These are phyloP conservation scores for Palaemon carinicauda DNA, from an alignment of 1,140 invertebrate species.

Conservation along the genomic window DNA sequence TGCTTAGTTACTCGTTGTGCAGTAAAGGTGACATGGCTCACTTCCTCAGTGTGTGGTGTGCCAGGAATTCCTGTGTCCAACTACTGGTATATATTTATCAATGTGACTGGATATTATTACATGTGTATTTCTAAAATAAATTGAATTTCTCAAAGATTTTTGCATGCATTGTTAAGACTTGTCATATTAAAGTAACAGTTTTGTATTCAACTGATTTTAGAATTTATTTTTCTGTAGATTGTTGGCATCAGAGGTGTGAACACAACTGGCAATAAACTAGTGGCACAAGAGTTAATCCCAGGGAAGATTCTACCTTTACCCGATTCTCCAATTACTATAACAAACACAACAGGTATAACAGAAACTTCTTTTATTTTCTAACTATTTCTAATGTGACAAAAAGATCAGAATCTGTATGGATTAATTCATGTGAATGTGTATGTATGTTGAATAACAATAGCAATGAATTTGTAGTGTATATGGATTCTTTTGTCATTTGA, in stretches of 20 bases:
- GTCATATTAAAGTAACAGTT: background rate
- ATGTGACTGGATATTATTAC: background rate
- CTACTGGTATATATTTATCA: background rate
- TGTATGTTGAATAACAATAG: too few species aligned
- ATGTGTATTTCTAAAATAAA: background rate
- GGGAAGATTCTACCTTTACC: constrained; percentile 63
- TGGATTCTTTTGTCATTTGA: too few species aligned
- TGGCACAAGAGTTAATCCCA: constrained; percentile 72
- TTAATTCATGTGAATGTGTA: too few species aligned
- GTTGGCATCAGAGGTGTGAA: constrained; percentile 78
- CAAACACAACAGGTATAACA: background rate
- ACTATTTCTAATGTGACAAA: too few species aligned
- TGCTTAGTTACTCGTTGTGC: too few species aligned
- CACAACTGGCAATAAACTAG: constrained; percentile 73
- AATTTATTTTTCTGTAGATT: constrained; percentile 64
- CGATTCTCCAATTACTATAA: constrained; percentile 8
- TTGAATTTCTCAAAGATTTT: too few species aligned
- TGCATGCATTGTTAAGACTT: background rate
- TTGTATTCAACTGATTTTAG: background rate
- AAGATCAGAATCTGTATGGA: too few species aligned
- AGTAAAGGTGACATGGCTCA: too few species aligned
- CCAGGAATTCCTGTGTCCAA: too few species aligned
- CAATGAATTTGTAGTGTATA: too few species aligned
- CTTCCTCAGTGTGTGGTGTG: too few species aligned
- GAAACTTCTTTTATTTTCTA: too few species aligned